Base-by-base conservation (phyloP, 23 tunicate genomes). In the Diplosoma virens region DNA sequence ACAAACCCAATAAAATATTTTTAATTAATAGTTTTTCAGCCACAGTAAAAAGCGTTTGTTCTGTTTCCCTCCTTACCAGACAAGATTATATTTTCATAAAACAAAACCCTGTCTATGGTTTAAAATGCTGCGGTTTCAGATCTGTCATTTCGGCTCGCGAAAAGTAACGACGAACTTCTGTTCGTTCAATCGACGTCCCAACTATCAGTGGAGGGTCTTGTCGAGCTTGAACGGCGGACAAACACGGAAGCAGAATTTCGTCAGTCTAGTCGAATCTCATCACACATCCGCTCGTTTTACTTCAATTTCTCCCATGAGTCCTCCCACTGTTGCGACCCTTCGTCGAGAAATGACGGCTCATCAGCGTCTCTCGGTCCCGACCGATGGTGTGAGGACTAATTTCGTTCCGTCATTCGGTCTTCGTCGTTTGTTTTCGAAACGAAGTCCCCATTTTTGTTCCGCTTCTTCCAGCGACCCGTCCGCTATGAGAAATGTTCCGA, bases 341-440 rank as follows among this genome's bases (percentile, higher is more conserved):
- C 9, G 18, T 7, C 3, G 35, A 3, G 69, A 61, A 61, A n/a
- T n/a, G n/a, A n/a, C n/a, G n/a, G n/a, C n/a, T n/a, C n/a, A n/a
- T n/a, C n/a, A n/a, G n/a, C n/a, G n/a, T n/a, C n/a, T n/a, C n/a
- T n/a, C n/a, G n/a, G n/a, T n/a, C n/a, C n/a, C n/a, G n/a, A n/a
- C n/a, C n/a, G n/a, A n/a, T n/a, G n/a, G n/a, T 61, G 69, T n/a
- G 30, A 61, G 69, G 35, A 61, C 69, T 27, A 61, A 61, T 27
- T 5, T 29, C 9, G 69, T 11, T 9, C 69, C 69, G 9, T 9
- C 14, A 41, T 41, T 41, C 50, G 11, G n/a, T 34, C 21, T 61
- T 9, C 63, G 63, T 16, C 21, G 24, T 11, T 11, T 61, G 6
- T 61, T 22, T 4, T 29, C n/a, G n/a, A n/a, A n/a, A n/a, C n/a